A percentile compares a stretch with the other conserved stretches of the same genome.
Conservation (phyloP, 2,888 invertebrate species). For the Rhimphoctona megacephalus region DNA sequence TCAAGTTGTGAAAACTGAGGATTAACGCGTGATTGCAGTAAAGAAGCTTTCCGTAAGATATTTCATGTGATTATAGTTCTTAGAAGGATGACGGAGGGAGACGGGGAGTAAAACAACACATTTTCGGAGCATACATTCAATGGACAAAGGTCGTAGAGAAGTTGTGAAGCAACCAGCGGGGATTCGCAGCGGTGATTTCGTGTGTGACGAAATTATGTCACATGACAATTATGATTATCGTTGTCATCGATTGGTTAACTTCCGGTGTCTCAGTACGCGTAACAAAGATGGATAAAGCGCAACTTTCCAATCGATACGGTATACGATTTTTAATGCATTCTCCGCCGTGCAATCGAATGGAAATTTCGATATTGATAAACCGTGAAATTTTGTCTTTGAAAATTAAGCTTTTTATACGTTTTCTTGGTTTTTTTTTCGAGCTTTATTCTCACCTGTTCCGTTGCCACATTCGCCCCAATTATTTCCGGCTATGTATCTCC, state of each 20-base stretch:
- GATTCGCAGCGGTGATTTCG: conserved; percentile 40
- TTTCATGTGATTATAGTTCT: background rate
- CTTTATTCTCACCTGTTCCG: conserved; percentile 78
- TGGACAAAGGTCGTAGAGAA: conserved; percentile 3
- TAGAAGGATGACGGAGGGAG: background rate
- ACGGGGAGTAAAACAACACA: background rate
- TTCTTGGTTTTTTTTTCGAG: background rate
- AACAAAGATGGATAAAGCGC: background rate
- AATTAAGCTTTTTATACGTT: background rate
- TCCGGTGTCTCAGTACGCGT: conserved; percentile 26
- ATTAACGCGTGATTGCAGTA: background rate
- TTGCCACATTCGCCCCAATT: conserved; percentile 85
- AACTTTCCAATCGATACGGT: conserved; percentile 63
- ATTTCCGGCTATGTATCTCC: conserved; percentile 93
- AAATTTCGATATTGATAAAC: background rate
- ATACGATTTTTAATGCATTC: conserved; percentile 41
- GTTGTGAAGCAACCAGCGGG: conserved; percentile 14
- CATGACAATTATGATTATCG: conserved; percentile 36
- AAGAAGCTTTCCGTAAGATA: background rate
- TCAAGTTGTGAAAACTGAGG: background rate
- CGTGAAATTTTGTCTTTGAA: background rate
- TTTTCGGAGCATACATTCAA: background rate
- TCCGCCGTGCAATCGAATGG: no score
- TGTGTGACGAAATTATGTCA: conserved; percentile 56
- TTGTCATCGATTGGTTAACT: conserved; percentile 57